Conservation (phyloP, 1,140 invertebrate genomes). For the Apis dorsata region DNA sequence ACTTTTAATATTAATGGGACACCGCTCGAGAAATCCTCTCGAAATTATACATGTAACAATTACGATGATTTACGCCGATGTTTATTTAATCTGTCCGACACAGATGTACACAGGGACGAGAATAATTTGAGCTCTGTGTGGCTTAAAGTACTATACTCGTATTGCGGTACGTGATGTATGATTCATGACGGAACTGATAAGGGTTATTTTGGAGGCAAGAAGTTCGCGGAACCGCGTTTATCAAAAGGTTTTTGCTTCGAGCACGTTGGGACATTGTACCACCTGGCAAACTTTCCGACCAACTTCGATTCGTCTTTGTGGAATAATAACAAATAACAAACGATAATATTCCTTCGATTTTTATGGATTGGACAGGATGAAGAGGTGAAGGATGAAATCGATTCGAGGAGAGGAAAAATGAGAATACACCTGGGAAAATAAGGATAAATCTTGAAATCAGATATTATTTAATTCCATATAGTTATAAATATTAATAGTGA, state of each 20-base stretch:
- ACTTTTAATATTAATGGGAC: neutral
- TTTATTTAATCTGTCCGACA: constrained; percentile 17
- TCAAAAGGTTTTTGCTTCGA: constrained; percentile 26
- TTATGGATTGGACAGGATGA: too few relatives aligned
- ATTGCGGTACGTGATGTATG: constrained; percentile 6
- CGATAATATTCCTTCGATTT: constrained; percentile 8
- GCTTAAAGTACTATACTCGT: neutral
- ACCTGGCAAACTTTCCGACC: constrained; percentile 17
- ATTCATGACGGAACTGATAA: constrained; percentile 34
- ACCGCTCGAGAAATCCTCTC: neutral
- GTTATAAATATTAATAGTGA: too few relatives aligned
- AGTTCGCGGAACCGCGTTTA: constrained; percentile 33
- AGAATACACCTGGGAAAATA: too few relatives aligned
- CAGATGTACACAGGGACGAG: neutral
- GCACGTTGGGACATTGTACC: neutral
- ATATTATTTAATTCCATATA: too few relatives aligned
- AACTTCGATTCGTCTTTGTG: constrained; percentile 31
- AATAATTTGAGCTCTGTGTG: neutral
- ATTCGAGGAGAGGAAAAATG: neutral
- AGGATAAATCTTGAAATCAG: too few relatives aligned
- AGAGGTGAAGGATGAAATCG: neutral
- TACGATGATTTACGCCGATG: constrained; percentile 16
- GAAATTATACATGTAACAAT: neutral
- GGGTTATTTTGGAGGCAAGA: constrained; percentile 38
- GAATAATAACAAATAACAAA: constrained; percentile 2